Evolutionary conservation across 2,113 vertebrate species (phyloP), one percentile per base, ranked within the genome.

Genomic region (Anarrhichthys ocellatus): DNA sequence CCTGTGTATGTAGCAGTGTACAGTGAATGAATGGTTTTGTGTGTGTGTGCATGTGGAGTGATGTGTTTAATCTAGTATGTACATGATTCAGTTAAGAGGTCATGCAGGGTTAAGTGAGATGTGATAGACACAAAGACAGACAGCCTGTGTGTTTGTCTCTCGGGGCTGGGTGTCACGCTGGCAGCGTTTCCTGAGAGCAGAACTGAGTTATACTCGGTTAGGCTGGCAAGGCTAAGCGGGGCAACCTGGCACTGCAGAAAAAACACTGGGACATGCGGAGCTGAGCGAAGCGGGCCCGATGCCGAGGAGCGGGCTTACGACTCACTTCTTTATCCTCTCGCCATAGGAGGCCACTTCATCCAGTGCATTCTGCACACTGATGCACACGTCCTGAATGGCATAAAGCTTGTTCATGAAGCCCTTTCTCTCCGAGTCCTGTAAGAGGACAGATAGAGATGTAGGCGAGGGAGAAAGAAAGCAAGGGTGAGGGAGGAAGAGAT

Each of bases 301-400:
- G 92, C 93, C 89, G 88, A 93, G 84, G 88, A 90, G 78, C 76
- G 42, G 88, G 90, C 87, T 92, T 90, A 89, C 71, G 79, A 93
- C 97, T 98, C 95, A 99, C 98, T 99, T 99, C 92, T 99, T 99
- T 95, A 99, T 96, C 92, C 98, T 96, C 94, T 99, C 98, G 81
- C 96, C 97, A 56, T 98, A 96, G 91, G 96, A 99, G 93, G 98
- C 98, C 85, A 97, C 97, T 94, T 98, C 97, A 96, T 98, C 98
- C 93, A 99, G 96, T 27, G 97, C 95, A 90, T 96, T 97, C 96
- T 99, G 98, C 86, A 99, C 97, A 87, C 96, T 98, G 95, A 99
- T 95, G 92, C 98, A 99, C 87, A 99, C 98, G 90, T 99, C 98
- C 93, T 99, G 98, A 94, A 99, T 98, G 94, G 97, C 98, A 93